Conservation (phyloP, 2,888 invertebrate genomes). For the Endotricha flammealis region DNA sequence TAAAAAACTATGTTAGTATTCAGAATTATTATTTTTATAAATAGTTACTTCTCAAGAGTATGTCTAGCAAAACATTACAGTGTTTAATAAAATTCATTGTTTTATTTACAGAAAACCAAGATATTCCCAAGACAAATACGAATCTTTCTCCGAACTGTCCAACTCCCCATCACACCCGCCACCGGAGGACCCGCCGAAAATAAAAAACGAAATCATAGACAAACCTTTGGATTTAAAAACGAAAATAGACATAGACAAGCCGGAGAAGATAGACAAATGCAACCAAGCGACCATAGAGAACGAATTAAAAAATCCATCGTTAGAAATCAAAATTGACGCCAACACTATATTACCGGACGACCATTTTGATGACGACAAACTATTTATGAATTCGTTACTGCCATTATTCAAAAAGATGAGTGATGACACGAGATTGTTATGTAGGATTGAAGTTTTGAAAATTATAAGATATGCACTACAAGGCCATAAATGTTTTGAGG, state of each 20-base stretch:
- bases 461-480: constrained; percentile 62
- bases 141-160: constrained; percentile 63
- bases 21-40: too few relatives aligned
- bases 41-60: too few relatives aligned
- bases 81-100: constrained; percentile 1
- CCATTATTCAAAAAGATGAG: constrained; percentile 69
- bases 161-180: constrained; percentile 62
- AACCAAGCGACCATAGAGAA: constrained; percentile 42
- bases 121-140: constrained; percentile 66
- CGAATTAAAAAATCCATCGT: constrained; percentile 30
- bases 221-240: constrained; percentile 58
- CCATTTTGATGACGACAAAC: constrained; percentile 63
- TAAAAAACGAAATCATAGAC: constrained; percentile 49
- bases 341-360: constrained; percentile 64
- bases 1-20: too few relatives aligned
- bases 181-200: constrained; percentile 49
- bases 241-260: constrained; percentile 42
- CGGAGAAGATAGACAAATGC: constrained; percentile 48
- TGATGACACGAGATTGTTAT: constrained; percentile 59
- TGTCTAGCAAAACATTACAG: too few relatives aligned
- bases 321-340: constrained; percentile 64
- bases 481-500: constrained; percentile 59
- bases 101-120: constrained; percentile 54
- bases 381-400: constrained; percentile 65
- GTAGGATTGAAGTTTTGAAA: constrained; percentile 63